Base-by-base conservation (phyloP, 2,113 vertebrate genomes). In the Chiloscyllium plagiosum region DNA sequence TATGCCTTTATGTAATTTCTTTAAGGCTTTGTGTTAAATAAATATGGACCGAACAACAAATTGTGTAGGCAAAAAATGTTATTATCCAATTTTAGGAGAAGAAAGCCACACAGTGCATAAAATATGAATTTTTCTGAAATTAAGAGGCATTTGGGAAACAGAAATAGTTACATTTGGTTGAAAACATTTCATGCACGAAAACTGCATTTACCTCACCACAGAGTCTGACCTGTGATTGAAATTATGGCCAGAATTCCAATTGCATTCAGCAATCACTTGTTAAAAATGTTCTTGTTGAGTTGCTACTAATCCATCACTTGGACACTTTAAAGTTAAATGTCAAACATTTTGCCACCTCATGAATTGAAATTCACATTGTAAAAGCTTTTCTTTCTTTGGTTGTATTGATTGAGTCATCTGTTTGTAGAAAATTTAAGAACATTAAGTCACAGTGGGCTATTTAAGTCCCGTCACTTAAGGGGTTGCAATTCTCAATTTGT, bases 251-350 rank as follows among this genome's bases (percentile, higher is more conserved):
- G 80, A 19, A 19, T 83, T 83, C 80, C 80, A 83, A 80, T 42
- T 47, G 15, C 80, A 47, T 47, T 19, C 42, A 83, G 80, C 37
- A 83, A 83, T 83, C 78, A 17, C 78, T 42, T n/a, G 19, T 37
- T 83, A 37, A 42, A 83, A 42, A 47, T 47, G 80, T 83, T 20
- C 37, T 83, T 83, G 80, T 83, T 83, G 80, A 83, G 37, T 83
- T 83, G 80, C 37, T 42, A 83, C 37, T 83, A 83, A 83, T 83
- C 80, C 80, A 83, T 83, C 80, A 83, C 80, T 83, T 83, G 37
- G 80, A 83, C 80, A 83, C 37, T 83, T 83, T 20, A 47, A 83
- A 83, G 80, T 83, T 83, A 83, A 47, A 83, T 47, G 80, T 83
- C 80, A 83, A 37, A 83, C 80, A 47, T 83, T 47, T 83, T 83